A percentile compares a stretch with the other conserved stretches of the same genome.
phyloP scores from a whole-genome alignment of 30 jellyfish, hydroid and myxozoan genomes.

The Calvadosia cruxmelitensis region DNA sequence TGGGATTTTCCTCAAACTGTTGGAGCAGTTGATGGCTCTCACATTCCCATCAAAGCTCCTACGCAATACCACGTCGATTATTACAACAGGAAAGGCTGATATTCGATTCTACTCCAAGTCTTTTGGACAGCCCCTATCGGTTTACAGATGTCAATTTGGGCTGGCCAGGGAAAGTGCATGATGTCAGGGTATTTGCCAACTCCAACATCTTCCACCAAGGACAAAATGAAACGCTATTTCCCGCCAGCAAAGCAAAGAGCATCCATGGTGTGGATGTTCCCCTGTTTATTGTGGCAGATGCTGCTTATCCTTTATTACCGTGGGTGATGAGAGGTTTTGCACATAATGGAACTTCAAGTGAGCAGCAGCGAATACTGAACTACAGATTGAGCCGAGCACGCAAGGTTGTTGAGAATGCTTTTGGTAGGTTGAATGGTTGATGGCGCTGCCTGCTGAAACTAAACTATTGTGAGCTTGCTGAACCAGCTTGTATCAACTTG shows the following conservation, averaged over 20 bases:
- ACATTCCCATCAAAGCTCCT: conserved; percentile 38
- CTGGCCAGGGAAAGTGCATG: conserved; percentile 43
- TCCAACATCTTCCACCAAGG: conserved; percentile 13
- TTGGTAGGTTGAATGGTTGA: conserved; percentile 29
- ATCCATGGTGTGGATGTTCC: conserved; percentile 34
- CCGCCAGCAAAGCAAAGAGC: not conserved
- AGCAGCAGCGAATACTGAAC: not conserved
- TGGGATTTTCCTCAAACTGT: conserved; percentile 13
- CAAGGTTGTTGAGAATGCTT: conserved; percentile 29
- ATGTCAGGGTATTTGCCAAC: conserved; percentile 28
- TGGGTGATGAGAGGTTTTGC: conserved; percentile 27
- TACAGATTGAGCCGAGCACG: conserved; percentile 31
- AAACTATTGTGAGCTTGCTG: not conserved
- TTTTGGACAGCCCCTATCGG: conserved; percentile 4
- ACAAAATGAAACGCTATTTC: conserved; percentile 6
- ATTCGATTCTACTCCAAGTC: conserved; percentile 20
- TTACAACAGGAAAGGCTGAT: conserved; percentile 32
- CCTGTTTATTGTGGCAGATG: conserved; percentile 15
- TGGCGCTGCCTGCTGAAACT: conserved; percentile 29
- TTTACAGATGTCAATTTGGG: conserved; percentile 29
- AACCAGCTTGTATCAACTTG: conserved; percentile 17
- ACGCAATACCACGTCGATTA: conserved; percentile 17
- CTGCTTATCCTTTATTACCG: conserved; percentile 11
- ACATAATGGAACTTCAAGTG: conserved; percentile 10
- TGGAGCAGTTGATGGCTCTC: conserved; percentile 32